A percentile compares a stretch with the other conserved stretches of the same genome.
phyloP scores from a whole-genome alignment of 2,113 vertebrate genomes.

The Vanacampus margaritifer region DNA sequence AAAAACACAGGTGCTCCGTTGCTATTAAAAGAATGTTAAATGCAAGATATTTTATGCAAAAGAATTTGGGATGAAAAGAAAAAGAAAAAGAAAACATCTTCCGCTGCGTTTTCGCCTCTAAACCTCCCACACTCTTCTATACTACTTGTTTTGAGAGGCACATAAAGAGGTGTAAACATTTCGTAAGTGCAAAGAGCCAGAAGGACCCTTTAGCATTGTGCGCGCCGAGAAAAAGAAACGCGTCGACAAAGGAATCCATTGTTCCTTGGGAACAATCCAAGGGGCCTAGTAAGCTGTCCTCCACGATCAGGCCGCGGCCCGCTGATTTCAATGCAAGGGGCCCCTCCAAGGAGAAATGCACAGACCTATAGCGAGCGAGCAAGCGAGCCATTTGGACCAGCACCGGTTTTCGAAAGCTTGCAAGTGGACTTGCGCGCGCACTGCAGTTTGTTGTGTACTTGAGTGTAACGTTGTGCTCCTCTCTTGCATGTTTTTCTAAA shows the following conservation, averaged over 20 bases:
- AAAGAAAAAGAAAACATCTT: constrained; percentile 31
- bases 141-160: constrained; percentile 74
- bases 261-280: constrained; percentile 82
- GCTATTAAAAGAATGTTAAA: constrained; percentile 4
- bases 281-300: constrained; percentile 86
- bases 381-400: constrained; percentile 37
- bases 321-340: constrained; percentile 88
- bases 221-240: constrained; percentile 84
- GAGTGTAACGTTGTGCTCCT: constrained; percentile 20
- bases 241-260: constrained; percentile 87
- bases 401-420: constrained; percentile 18
- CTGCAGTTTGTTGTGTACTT: constrained; percentile 23
- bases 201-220: constrained; percentile 82
- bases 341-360: constrained; percentile 65
- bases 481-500: constrained; percentile 23
- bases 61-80: no score
- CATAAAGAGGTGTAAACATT: constrained; percentile 85
- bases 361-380: constrained; percentile 38
- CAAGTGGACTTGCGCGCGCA: background rate
- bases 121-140: constrained; percentile 60
- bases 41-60: constrained; percentile 12
- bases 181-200: constrained; percentile 81
- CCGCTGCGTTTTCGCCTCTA: constrained; percentile 47
- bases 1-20: background rate
- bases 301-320: constrained; percentile 83